Evolutionary conservation across 2,113 vertebrate genomes (phyloP).

Genomic region (Oreotragus oreotragus): DNA sequence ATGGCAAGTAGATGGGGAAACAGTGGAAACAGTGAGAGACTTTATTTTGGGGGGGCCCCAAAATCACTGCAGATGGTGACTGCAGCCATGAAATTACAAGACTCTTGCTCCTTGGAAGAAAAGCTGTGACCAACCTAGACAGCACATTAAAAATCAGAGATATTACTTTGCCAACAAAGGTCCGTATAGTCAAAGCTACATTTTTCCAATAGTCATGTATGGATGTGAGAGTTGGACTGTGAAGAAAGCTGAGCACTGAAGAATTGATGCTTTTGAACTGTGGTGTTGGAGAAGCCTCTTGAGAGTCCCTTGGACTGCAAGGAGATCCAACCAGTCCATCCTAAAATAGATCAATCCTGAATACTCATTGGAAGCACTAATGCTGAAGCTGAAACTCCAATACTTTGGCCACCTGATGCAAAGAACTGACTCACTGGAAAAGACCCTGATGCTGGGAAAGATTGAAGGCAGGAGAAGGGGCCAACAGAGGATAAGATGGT

Average conservation of each 20-base stretch:
- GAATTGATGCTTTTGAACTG: neutral
- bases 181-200: neutral
- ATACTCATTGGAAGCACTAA: neutral
- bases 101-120: neutral
- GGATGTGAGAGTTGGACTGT: neutral
- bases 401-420: neutral
- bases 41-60: rapidly evolving
- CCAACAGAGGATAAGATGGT: neutral
- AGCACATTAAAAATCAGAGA: neutral
- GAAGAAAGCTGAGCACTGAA: rapidly evolving
- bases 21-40: neutral
- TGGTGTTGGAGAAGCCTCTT: neutral
- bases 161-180: neutral
- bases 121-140: neutral
- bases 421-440: neutral
- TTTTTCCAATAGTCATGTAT: neutral
- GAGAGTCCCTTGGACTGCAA: too few species aligned
- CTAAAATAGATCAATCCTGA: neutral
- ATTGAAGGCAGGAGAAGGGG: neutral
- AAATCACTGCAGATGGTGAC: neutral
- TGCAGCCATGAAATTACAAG: neutral
- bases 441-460: neutral
- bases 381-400: neutral
- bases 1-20: neutral
- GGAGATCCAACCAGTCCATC: too few species aligned